Evolutionary conservation across 1,140 invertebrate species (phyloP), one percentile per base, ranked within the genome.

Genomic region (Trichogramma pretiosum): DNA sequence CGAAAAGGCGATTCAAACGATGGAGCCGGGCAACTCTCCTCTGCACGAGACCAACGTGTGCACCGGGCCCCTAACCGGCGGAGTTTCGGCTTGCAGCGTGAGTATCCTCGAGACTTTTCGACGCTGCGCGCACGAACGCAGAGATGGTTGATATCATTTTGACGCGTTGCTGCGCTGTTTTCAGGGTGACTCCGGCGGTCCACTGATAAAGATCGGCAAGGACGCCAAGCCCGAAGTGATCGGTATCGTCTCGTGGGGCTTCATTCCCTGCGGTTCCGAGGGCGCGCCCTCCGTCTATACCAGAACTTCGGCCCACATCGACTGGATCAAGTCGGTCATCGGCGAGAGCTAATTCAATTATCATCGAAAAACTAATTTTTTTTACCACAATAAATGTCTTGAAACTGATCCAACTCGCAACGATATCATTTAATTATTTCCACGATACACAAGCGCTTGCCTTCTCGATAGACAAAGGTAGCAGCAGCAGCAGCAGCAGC

Each of bases 171-270:
- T 13, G n/a, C 7, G n/a, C 7, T 30, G 51, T 28, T 46, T 54
- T 26, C 17, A 65, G 63, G 81, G 80, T 36, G 82, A 84, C 60
- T 82, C 80, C 22, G 82, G 82, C 36, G 80, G 81, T 43, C 81
- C 81, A 14, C 57, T 83, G 24, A 70, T 77, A 17, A 56, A 76
- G 19, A 38, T 16, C 8, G 52, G 48, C 11, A 17, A 16, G 1
- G 11, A 34, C 16, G 48, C 45, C 11, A 37, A 13, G 5, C 1
- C n/a, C 3, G 49, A 57, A 48, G 30, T 57, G 10, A 57, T 85
- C 42, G 84, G 84, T 22, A 62, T 85, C 16, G 82, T 84, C 1
- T 85, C 83, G 2, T 87, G 82, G 80, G 84, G 83, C 5, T 69
- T 77, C 35, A 68, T 76, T 32, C 85, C 84, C 52, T 83, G 83